Base-by-base conservation (phyloP, 2,113 vertebrate species). In the Calypte anna region DNA sequence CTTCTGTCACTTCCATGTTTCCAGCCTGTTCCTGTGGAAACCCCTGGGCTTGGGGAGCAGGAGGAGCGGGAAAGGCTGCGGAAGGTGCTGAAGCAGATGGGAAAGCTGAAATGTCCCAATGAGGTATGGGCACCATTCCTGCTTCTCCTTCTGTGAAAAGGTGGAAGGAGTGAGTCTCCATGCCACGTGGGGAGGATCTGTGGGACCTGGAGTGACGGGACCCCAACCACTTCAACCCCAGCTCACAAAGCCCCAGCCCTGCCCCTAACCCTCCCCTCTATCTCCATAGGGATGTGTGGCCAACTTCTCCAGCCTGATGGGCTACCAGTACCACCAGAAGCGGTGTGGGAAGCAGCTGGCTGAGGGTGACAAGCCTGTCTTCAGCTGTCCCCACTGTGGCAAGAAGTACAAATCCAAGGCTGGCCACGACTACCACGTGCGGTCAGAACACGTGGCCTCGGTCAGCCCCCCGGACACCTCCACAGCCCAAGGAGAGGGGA, bases 241-340 rank as follows among this genome's bases (percentile, higher is more conserved):
- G 12, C 6, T 14, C 2, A 0, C 9, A 10, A 76, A 66, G 2
- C 16, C 30, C 28, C 51, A 82, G 46, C 54, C n/a, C 25, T 40
- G 40, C 59, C 38, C 20, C 36, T 94, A 68, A 89, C 83, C 76
- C 62, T 55, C 57, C 57, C 89, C 57, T 97, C 63, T 85, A 13
- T 79, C 77, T 64, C 72, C 9, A 2, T 79, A 99, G 99, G 99
- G 99, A 44, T 99, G 99, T 10, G 95, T 98, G 86, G 99, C 99
- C 17, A 98, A 99, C 86, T 99, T 99, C 97, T 98, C 98, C 97
- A 99, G 99, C 96, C 98, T 99, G 80, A 99, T 99, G 99, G 99
- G 99, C 70, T 99, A 99, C 97, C 99, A 99, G 97, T 99, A 99
- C 97, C 99, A 99, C 97, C 98, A 99, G 98, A 99, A 99, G 90